phyloP scores from a whole-genome alignment of 2,113 vertebrate genomes.

The Tragulus kanchil region DNA sequence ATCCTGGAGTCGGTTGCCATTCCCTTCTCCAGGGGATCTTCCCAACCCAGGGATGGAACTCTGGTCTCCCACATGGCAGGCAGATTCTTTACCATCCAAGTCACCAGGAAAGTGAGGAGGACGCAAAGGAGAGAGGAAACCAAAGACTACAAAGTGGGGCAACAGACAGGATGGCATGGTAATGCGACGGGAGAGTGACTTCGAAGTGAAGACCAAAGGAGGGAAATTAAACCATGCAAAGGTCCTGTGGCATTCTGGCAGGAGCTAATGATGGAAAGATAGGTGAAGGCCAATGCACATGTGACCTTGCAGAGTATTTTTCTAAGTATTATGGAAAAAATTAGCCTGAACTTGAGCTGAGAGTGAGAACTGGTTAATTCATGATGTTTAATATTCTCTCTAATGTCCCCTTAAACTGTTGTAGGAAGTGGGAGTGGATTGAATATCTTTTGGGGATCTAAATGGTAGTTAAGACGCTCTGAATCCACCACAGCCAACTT shows the following conservation, averaged over 20 bases:
- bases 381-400: not conserved
- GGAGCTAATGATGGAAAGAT: not conserved
- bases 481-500: not conserved
- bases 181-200: not conserved
- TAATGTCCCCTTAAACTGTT: not conserved
- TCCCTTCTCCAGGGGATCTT: no score
- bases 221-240: not conserved
- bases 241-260: not conserved
- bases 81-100: no score
- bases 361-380: not conserved
- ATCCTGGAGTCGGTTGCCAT: no score
- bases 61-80: no score
- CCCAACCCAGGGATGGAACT: no score
- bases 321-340: not conserved
- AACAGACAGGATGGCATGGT: not conserved
- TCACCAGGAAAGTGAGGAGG: no score
- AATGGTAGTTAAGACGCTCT: not conserved
- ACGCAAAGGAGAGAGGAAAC: accelerated
- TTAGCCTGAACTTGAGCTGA: not conserved
- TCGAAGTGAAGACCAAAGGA: not conserved
- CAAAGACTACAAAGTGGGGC: accelerated
- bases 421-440: not conserved
- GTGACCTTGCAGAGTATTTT: not conserved
- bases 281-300: no score
- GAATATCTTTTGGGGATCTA: not conserved